phyloP scores from a whole-genome alignment of 2,113 vertebrate species.

The Cephalophus harveyi region DNA sequence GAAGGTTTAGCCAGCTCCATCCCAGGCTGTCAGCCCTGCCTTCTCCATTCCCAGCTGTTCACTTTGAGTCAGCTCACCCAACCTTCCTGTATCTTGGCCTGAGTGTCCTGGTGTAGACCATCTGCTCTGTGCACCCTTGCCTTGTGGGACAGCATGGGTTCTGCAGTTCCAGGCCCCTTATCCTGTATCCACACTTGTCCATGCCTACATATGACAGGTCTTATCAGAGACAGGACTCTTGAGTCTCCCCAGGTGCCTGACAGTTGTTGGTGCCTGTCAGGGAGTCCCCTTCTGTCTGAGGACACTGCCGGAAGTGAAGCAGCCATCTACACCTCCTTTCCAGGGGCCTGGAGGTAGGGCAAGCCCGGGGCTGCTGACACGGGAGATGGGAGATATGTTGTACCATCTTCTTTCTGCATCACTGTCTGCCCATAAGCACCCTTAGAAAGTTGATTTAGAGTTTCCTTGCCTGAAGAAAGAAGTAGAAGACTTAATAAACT shows the following conservation, averaged over 20 bases:
- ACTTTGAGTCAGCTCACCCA: not conserved
- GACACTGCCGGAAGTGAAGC: not conserved
- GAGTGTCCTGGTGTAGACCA: not conserved
- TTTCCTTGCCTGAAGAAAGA: conserved; percentile 29
- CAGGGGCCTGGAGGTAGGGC: not conserved
- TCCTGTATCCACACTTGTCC: not conserved
- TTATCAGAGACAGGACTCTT: not conserved
- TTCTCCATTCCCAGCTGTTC: not conserved
- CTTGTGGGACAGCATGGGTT: not conserved
- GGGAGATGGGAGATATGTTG: not conserved
- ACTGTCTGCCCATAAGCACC: not conserved
- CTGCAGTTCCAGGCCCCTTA: not conserved
- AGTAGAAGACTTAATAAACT: not conserved
- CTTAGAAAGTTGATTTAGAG: not conserved
- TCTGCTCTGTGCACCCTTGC: not conserved
- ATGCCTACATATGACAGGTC: not conserved
- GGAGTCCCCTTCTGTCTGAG: not conserved
- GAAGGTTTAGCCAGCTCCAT: not conserved
- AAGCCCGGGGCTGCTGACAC: not conserved
- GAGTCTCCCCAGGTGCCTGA: not conserved
- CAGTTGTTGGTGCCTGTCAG: not conserved
- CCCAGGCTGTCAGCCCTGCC: not conserved
- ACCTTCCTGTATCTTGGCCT: not conserved
- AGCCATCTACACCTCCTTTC: not conserved
- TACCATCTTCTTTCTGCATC: not conserved